A percentile compares a stretch with the other conserved stretches of the same genome.
Conservation (phyloP, 92 coral and sea anemone species). For the Epizoanthus stellaris region DNA sequence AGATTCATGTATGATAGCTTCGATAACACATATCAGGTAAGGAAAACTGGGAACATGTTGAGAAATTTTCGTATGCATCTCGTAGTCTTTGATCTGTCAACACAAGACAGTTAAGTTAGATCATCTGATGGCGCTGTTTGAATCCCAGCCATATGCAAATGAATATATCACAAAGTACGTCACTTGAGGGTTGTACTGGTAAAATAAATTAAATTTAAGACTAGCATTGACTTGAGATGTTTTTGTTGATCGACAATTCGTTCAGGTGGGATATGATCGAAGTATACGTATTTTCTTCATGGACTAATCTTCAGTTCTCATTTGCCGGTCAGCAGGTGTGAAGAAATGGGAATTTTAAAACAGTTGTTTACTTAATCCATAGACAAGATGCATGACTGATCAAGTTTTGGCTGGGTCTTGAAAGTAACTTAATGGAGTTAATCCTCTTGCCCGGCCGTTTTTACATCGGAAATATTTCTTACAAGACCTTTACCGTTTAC, state of each 20-base stretch:
- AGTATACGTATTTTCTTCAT: too few species aligned
- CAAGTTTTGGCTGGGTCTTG: neutral
- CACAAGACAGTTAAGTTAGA: constrained; percentile 11
- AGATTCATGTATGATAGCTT: constrained; percentile 99
- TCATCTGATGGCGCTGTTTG: neutral
- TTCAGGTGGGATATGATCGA: too few species aligned
- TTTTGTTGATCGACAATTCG: too few species aligned
- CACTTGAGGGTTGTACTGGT: too few species aligned
- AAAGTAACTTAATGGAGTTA: too few species aligned
- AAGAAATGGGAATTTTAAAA: too few species aligned
- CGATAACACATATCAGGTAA: constrained; percentile 97
- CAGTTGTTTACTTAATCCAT: too few species aligned
- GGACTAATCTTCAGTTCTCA: too few species aligned
- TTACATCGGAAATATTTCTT: neutral
- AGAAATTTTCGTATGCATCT: neutral
- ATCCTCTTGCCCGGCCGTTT: too few species aligned
- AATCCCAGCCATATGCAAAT: constrained; percentile 12
- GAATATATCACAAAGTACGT: neutral
- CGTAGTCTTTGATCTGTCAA: constrained; percentile 23
- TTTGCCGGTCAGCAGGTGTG: too few species aligned
- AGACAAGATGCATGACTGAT: neutral
- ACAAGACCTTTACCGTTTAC: neutral
- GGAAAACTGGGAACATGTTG: neutral
- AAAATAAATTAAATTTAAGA: too few species aligned
- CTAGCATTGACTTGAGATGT: too few species aligned